Conservation (phyloP, 2,113 vertebrate genomes). For the Turdus rufiventris region DNA sequence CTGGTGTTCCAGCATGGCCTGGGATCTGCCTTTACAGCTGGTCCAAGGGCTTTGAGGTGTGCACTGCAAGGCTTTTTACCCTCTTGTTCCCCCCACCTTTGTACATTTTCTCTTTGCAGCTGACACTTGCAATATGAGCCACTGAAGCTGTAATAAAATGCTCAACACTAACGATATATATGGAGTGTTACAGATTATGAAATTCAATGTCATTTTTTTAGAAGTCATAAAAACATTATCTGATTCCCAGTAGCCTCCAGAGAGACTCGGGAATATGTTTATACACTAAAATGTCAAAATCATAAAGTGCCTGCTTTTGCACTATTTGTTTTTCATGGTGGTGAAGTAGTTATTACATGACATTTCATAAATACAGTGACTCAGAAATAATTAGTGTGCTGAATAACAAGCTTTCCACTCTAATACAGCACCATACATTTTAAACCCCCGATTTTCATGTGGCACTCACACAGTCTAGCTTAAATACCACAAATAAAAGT, state of each 20-base stretch:
- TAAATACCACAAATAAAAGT: not conserved
- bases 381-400: conserved; percentile 37
- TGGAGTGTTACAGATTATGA: not conserved
- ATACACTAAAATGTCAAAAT: not conserved
- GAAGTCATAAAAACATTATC: conserved; percentile 7
- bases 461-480: not conserved
- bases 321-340: not conserved
- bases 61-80: not conserved
- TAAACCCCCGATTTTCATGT: not conserved
- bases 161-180: not conserved
- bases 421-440: not conserved
- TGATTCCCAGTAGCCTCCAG: not conserved
- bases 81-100: not conserved
- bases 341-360: not conserved
- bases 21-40: not conserved
- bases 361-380: conserved; percentile 19
- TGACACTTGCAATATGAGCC: not conserved
- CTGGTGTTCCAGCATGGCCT: not conserved
- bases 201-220: not conserved
- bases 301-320: not conserved
- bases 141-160: not conserved
- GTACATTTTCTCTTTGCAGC: not conserved
- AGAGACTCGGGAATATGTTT: not conserved
- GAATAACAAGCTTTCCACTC: conserved; percentile 33
- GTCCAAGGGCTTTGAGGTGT: not conserved